A percentile compares a stretch with the other conserved stretches of the same genome.
phyloP scores from a whole-genome alignment of 2,797 vertebrate species.

The Falco concolor region DNA sequence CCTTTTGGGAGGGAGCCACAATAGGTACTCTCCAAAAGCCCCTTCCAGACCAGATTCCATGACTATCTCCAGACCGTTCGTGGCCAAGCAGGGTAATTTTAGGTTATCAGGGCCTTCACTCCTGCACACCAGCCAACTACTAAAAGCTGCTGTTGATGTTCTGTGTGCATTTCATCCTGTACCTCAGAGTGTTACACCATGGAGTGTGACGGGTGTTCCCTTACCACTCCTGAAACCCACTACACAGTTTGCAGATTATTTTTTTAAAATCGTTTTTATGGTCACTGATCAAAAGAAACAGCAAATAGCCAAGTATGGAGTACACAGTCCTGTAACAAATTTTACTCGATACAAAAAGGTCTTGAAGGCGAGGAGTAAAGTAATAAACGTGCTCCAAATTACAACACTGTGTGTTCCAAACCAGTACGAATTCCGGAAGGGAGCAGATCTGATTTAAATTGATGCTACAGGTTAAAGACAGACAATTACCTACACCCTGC shows the following conservation, averaged over 20 bases:
- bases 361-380: neutral
- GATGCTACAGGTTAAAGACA: neutral
- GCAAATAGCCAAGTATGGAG: neutral
- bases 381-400: neutral
- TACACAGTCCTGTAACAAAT: neutral
- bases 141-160: neutral
- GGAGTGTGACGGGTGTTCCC: neutral
- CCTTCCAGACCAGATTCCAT: neutral
- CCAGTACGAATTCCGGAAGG: fast-evolving
- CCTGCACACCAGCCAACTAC: neutral
- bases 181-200: fast-evolving
- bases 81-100: neutral
- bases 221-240: neutral
- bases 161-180: neutral
- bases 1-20: neutral
- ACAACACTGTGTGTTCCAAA: neutral
- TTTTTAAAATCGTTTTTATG: neutral
- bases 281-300: neutral
- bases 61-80: neutral
- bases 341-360: neutral
- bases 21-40: neutral
- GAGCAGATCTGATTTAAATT: neutral
- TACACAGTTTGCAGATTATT: neutral
- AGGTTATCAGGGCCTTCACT: neutral
- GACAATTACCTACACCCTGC: neutral